Evolutionary conservation across 2,888 invertebrate genomes (phyloP).

Genomic region (Alviniconcha strummeri): DNA sequence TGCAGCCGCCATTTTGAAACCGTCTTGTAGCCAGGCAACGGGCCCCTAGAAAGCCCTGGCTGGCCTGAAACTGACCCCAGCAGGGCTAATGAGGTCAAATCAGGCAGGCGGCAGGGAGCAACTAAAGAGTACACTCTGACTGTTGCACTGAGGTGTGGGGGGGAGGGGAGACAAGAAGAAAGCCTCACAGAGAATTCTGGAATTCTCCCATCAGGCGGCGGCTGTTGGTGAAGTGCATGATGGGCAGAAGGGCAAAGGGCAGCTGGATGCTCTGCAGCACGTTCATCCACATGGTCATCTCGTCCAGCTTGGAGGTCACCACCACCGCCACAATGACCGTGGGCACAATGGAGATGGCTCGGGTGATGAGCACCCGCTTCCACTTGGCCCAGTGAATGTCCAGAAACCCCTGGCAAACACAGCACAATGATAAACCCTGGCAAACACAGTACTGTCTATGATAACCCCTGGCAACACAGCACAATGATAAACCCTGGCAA

Average conservation of each 20-base stretch:
- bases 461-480: constrained; percentile 79
- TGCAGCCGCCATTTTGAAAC: too few relatives aligned
- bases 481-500: background rate
- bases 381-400: constrained; percentile 90
- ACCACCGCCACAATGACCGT: constrained; percentile 71
- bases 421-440: background rate
- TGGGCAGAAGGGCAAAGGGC: constrained; percentile 89
- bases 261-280: constrained; percentile 89
- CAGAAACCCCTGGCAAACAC: constrained; percentile 80
- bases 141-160: too few relatives aligned
- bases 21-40: too few relatives aligned
- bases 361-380: constrained; percentile 89
- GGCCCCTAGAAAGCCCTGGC: too few relatives aligned
- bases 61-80: too few relatives aligned
- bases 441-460: background rate
- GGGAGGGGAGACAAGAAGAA: constrained; percentile 67
- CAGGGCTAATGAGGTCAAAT: too few relatives aligned
- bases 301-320: constrained; percentile 80
- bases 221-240: constrained; percentile 89
- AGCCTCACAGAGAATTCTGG: constrained; percentile 79
- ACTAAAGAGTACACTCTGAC: too few relatives aligned
- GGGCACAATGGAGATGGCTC: constrained; percentile 85
- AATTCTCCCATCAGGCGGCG: constrained; percentile 88
- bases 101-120: too few relatives aligned
- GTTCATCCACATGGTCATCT: constrained; percentile 89